Evolutionary conservation across 2,113 vertebrate genomes (phyloP), one percentile per base, ranked within the genome.

Genomic region (Alligator sinensis): DNA sequence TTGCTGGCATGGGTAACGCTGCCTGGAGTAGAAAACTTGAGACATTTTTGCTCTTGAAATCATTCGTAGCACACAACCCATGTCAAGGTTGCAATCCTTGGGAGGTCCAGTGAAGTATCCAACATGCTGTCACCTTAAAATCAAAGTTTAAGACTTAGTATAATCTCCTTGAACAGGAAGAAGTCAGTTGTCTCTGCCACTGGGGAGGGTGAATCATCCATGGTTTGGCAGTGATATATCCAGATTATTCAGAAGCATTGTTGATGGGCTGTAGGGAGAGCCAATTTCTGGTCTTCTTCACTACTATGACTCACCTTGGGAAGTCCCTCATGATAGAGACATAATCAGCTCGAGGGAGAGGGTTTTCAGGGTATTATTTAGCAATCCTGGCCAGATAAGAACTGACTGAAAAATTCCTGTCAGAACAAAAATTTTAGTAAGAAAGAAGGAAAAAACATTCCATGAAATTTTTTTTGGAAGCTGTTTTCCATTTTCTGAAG

Each of bases 131-230:
- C 72, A 81, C 62, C 17, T 15, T 30, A 28, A 47, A 18, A 30
- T 80, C 10, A 2, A 17, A 92, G 81, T 34, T 79, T 25, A 17
- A 86, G 79, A 22, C 59, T 54, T 64, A 68, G 19, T 3, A 2
- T 5, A 3, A 17, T 13, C 83, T 66, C 87, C 15, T 85, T 1
- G 4, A 47, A 24, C 18, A 34, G 11, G 9, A 8, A 34, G 87
- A 55, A 84, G 47, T 16, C 1, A 1, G 16, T 60, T 87, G 79
- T 84, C 89, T 75, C 30, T 63, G 3, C 77, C 85, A n/a, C 68
- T 3, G 3, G 79, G 80, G 5, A 17, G 28, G 47, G 72, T 21
- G 30, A 59, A 82, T 78, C 47, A 21, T 60, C 63, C 0, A 0
- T 25, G 3, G 21, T 59, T 88, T 18, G 5, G 18, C 62, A 21